These are phyloP conservation scores for Anagrus nilaparvatae DNA, from an alignment of 1,140 invertebrate genomes.

Conservation along the genomic window DNA sequence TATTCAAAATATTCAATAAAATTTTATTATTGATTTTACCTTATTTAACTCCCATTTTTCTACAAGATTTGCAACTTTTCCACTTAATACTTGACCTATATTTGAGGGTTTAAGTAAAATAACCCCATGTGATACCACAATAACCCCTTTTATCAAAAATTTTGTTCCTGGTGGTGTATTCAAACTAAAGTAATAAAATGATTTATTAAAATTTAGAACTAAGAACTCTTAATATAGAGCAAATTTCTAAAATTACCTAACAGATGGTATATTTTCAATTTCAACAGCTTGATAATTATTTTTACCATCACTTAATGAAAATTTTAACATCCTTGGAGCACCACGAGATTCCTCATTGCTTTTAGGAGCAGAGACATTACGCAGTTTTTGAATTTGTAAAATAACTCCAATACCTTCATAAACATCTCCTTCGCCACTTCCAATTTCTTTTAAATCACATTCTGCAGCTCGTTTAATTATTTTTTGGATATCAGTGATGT, in stretches of 20 bases:
- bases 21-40: slow-evolving; percentile 31
- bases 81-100: slow-evolving; percentile 61
- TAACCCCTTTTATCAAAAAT: slow-evolving; percentile 35
- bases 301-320: slow-evolving; percentile 77
- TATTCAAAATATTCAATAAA: not conserved
- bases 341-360: slow-evolving; percentile 73
- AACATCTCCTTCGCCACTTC: slow-evolving; percentile 50
- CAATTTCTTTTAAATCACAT: slow-evolving; percentile 71
- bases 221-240: not conserved
- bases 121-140: slow-evolving; percentile 53
- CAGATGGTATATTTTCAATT: slow-evolving; percentile 51
- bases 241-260: slow-evolving; percentile 42
- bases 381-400: slow-evolving; percentile 77
- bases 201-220: not conserved
- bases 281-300: slow-evolving; percentile 66
- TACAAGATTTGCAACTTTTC: slow-evolving; percentile 67
- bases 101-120: slow-evolving; percentile 57
- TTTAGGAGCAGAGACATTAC: slow-evolving; percentile 83
- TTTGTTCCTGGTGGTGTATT: slow-evolving; percentile 40
- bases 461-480: slow-evolving; percentile 59
- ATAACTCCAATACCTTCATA: slow-evolving; percentile 62
- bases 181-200: slow-evolving; percentile 28
- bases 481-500: slow-evolving; percentile 49
- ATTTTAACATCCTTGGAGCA: slow-evolving; percentile 71
- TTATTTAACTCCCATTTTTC: slow-evolving; percentile 85